Percentiles rank a stretch among this genome's conserved stretches.
Evolutionary conservation across 1,140 invertebrate species (phyloP).

Genomic region (Penaeus indicus): DNA sequence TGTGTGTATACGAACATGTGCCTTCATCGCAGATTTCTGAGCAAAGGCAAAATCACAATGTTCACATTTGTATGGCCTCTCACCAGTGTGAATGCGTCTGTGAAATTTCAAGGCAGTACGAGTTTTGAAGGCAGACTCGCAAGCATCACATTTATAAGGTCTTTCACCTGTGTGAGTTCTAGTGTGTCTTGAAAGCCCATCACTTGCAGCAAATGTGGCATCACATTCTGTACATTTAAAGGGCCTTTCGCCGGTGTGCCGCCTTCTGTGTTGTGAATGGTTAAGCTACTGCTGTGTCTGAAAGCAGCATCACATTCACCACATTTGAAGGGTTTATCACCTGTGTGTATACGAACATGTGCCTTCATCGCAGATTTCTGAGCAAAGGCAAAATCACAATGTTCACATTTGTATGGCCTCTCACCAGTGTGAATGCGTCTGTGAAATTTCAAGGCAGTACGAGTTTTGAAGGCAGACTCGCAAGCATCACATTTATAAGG

Average conservation of each 20-base stretch:
- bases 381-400: conserved; percentile 49
- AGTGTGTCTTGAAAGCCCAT: conserved; percentile 48
- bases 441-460: conserved; percentile 55
- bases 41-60: conserved; percentile 50
- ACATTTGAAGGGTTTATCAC: conserved; percentile 54
- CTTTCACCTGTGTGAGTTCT: conserved; percentile 54
- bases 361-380: conserved; percentile 55
- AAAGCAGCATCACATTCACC: conserved; percentile 44
- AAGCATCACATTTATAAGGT: conserved; percentile 46
- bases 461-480: conserved; percentile 51
- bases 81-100: conserved; percentile 46
- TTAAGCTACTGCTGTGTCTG: conserved; percentile 51
- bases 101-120: conserved; percentile 56
- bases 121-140: conserved; percentile 51
- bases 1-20: conserved; percentile 45
- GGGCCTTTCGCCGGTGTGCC: conserved; percentile 56
- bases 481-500: conserved; percentile 49
- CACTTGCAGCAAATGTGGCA: conserved; percentile 60
- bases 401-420: conserved; percentile 56
- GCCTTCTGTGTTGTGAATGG: conserved; percentile 50
- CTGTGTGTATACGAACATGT: conserved; percentile 48
- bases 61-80: conserved; percentile 57
- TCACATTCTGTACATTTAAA: conserved; percentile 61
- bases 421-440: conserved; percentile 51
- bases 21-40: conserved; percentile 53